Evolutionary conservation across 2,888 invertebrate species (phyloP), one percentile per base, ranked within the genome.

Genomic region (Drosophila helvetica): DNA sequence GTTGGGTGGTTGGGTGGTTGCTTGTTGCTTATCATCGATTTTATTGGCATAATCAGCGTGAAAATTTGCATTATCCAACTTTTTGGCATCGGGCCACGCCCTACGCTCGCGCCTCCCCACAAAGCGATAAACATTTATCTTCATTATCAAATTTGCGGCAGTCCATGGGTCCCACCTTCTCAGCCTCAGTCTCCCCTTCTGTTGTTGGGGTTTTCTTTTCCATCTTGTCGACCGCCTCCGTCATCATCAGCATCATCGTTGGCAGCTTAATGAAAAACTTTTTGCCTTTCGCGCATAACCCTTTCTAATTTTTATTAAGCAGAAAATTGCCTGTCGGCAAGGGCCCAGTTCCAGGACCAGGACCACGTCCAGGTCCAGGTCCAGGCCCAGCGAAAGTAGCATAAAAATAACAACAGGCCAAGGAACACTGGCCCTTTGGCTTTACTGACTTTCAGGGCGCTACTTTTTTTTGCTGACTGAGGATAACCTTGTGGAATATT

Each of bases 301-400:
- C 75, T 85, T 85, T 73, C 80, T 84, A 86, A 86, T 86, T 86
- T 83, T 84, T 85, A 84, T 86, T 85, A 82, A 81, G 86, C 86
- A 86, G 79, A 83, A 84, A 86, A 86, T 83, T 86, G 79, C 75
- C 79, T 64, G 71, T 66, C 71, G 70, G 70, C 51, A 69, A 68
- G 60, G 45, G 68, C 55, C 55, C 72, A 45, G 38, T n/a, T n/a
- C n/a, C n/a, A n/a, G 27, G 53, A 22, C 48, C 22, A 17, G 53
- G 38, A 30, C 25, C 33, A 12, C 4, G 9, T 42, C 38, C 43
- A 17, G 5, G 43, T 53, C 66, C 61, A 53, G 57, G 38, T 33
- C 59, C 43, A 51, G 7, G 30, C 10, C 52, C 47, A 74, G 73
- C 67, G 69, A 52, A 78, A 83, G 79, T 67, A 74, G 71, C 64